phyloP scores from a whole-genome alignment of 2,888 invertebrate species.

The Xylota segnis region DNA sequence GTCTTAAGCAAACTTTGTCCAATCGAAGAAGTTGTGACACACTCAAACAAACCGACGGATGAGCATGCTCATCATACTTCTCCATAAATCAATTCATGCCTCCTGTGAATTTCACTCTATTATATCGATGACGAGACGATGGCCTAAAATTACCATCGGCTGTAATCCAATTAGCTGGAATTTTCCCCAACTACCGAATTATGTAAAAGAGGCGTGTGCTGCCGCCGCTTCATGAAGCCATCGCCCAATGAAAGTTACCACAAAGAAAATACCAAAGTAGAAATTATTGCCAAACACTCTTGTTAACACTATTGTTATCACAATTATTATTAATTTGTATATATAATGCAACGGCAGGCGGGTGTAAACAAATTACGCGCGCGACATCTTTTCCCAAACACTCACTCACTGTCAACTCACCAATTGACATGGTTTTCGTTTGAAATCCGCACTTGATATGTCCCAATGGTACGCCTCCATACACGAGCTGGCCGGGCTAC shows the following conservation, averaged over 20 bases:
- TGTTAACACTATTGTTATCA: constrained; percentile 40
- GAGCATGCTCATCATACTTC: constrained; percentile 11
- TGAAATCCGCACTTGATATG: constrained; percentile 17
- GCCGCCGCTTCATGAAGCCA: constrained; percentile 14
- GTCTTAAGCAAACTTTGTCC: constrained; percentile 7
- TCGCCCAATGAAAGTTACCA: constrained; percentile 43
- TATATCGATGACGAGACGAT: neutral
- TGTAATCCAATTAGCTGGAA: constrained; percentile 34
- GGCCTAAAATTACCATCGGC: constrained; percentile 15
- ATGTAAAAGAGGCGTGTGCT: constrained; percentile 30
- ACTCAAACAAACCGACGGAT: neutral
- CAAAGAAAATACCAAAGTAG: constrained; percentile 15
- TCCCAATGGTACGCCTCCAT: constrained; percentile 16
- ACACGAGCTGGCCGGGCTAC: neutral
- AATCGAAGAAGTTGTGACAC: constrained; percentile 14
- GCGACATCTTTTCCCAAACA: constrained; percentile 27
- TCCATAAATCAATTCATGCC: constrained; percentile 25
- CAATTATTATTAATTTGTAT: constrained; percentile 40
- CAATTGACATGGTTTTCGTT: constrained; percentile 50
- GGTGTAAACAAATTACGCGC: constrained; percentile 5
- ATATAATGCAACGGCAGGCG: constrained; percentile 12
- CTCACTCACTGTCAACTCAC: constrained; percentile 27
- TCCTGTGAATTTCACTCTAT: constrained; percentile 15
- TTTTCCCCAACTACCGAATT: constrained; percentile 13
- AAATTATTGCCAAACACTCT: constrained; percentile 34